Percentiles rank a stretch among this genome's conserved stretches.
Conservation (phyloP, 2,888 invertebrate species). For the Torymus texanus region DNA sequence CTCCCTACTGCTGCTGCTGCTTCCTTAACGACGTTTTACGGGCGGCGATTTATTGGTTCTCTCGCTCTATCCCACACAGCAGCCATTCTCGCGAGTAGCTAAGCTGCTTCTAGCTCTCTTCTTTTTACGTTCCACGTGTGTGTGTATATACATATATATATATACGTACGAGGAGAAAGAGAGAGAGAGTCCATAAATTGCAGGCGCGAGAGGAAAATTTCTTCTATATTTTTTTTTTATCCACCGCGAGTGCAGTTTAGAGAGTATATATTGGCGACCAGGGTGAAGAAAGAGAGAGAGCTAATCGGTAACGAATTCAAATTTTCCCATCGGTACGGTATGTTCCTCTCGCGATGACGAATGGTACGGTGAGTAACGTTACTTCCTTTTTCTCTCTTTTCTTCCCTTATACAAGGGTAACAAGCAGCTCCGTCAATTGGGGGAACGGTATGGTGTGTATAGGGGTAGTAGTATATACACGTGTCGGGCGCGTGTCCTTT, state of each 20-base stretch:
- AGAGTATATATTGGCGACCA: neutral
- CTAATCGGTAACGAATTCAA: neutral
- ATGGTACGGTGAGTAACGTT: neutral
- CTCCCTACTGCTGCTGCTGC: neutral
- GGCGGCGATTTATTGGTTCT: slow-evolving; percentile 42
- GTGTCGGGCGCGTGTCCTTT: too few relatives aligned
- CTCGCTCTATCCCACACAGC: neutral
- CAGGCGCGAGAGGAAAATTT: slow-evolving; percentile 6
- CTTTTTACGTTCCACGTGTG: too few relatives aligned
- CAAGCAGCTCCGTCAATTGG: too few relatives aligned
- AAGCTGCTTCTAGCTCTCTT: too few relatives aligned
- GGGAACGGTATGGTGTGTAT: too few relatives aligned
- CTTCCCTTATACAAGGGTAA: too few relatives aligned
- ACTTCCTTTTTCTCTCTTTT: too few relatives aligned
- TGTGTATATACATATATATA: too few relatives aligned
- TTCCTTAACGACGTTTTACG: slow-evolving; percentile 45
- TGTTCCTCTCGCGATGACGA: neutral
- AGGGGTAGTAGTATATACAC: too few relatives aligned
- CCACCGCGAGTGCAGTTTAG: neutral
- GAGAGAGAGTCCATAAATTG: slow-evolving; percentile 23
- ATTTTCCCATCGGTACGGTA: neutral
- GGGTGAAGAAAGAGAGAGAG: neutral
- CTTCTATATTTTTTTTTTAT: neutral
- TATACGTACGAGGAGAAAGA: too few relatives aligned
- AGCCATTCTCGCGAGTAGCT: neutral